Evolutionary conservation across 1,140 invertebrate species (phyloP).

Genomic region (Drosophila orena): DNA sequence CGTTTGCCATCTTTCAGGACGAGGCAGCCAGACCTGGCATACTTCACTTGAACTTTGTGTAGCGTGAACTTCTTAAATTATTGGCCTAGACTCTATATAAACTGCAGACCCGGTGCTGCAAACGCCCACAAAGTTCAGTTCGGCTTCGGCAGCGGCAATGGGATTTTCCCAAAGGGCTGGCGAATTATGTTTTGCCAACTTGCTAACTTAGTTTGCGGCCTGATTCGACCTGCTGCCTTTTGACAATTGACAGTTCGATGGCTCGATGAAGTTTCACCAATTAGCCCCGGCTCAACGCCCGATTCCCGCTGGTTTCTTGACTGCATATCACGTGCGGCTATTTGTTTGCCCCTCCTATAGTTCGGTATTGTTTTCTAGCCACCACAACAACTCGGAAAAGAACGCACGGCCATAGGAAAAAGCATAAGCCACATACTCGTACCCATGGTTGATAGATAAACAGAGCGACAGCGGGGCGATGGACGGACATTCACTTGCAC

Average conservation of each 20-base stretch:
- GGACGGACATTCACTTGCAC: conserved; percentile 39
- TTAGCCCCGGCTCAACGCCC: conserved; percentile 44
- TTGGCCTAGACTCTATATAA: conserved; percentile 62
- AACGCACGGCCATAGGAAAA: conserved; percentile 22
- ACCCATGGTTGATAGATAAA: conserved; percentile 34
- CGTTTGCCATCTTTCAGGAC: conserved; percentile 75
- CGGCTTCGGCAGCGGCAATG: conserved; percentile 27
- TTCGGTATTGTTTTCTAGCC: conserved; percentile 19
- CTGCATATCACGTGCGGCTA: conserved; percentile 49
- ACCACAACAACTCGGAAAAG: conserved; percentile 1
- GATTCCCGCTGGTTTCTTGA: conserved; percentile 2
- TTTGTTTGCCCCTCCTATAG: conserved; percentile 42
- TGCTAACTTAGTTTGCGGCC: conserved; percentile 58
- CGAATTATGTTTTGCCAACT: conserved; percentile 72
- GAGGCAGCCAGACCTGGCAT: conserved; percentile 60
- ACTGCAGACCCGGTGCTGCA: conserved; percentile 31
- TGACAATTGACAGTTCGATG: conserved; percentile 75
- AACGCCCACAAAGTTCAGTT: conserved; percentile 27
- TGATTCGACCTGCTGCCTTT: conserved; percentile 41
- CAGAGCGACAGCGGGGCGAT: conserved; percentile 19
- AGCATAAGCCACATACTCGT: conserved; percentile 18
- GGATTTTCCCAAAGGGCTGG: conserved; percentile 17
- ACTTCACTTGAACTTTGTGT: conserved; percentile 79
- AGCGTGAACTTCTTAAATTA: conserved; percentile 82
- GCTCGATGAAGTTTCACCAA: conserved; percentile 62